Conservation (phyloP, 2,797 vertebrate genomes). For the Lophotriccus pileatus region DNA sequence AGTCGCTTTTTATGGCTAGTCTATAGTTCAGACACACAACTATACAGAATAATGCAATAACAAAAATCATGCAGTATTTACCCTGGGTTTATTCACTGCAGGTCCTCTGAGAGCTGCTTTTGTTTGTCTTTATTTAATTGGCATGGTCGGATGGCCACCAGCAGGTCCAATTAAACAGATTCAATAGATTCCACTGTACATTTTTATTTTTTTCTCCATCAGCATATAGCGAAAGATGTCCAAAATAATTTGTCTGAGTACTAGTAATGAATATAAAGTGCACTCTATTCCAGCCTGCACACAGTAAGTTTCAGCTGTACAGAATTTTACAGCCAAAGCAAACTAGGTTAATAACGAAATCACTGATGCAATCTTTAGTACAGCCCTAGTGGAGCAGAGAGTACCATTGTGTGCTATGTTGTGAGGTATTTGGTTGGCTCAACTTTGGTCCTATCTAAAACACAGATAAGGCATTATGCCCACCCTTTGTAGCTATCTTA, state of each 20-base stretch:
- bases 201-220: constrained; percentile 23
- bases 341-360: constrained; percentile 29
- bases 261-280: constrained; percentile 48
- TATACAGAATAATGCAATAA: constrained; percentile 42
- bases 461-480: neutral
- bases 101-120: constrained; percentile 37
- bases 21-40: constrained; percentile 27
- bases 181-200: constrained; percentile 30
- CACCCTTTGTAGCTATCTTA: neutral
- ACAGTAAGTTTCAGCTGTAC: constrained; percentile 2
- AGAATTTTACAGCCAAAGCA: constrained; percentile 16
- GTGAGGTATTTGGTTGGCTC: neutral
- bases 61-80: neutral
- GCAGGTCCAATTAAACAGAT: constrained; percentile 43
- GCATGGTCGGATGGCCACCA: constrained; percentile 8
- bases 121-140: constrained; percentile 64
- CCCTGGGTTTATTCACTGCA: constrained; percentile 17
- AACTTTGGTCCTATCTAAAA: neutral
- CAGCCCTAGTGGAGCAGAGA: neutral
- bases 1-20: constrained; percentile 24
- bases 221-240: neutral
- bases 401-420: neutral
- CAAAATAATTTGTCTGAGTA: constrained; percentile 41
- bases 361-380: neutral
- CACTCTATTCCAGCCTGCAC: neutral